A percentile compares a stretch with the other conserved stretches of the same genome.
These are phyloP conservation scores for Xenopus borealis DNA, from an alignment of 2,113 vertebrate genomes.

Conservation along the genomic window DNA sequence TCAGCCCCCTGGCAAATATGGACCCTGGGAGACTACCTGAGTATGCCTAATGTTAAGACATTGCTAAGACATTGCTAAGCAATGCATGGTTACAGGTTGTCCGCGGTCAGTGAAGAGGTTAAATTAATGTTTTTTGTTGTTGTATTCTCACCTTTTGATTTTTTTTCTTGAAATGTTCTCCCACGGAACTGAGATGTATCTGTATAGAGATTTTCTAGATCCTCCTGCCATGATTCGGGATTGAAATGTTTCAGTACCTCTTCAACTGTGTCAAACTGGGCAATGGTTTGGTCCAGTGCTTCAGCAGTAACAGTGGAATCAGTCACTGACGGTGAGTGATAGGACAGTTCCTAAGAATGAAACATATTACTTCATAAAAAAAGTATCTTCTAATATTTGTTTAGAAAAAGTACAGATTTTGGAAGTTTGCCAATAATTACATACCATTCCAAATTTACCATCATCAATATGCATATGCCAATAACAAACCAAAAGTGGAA, in stretches of 20 bases:
- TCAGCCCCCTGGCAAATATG: too few relatives aligned
- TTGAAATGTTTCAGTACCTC: constrained; percentile 83
- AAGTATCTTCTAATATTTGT: not conserved
- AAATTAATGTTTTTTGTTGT: too few relatives aligned
- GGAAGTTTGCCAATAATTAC: too few relatives aligned
- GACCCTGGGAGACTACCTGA: too few relatives aligned
- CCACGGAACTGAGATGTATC: constrained; percentile 78
- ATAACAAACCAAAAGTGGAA: too few relatives aligned
- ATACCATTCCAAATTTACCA: too few relatives aligned
- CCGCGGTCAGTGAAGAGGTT: too few relatives aligned
- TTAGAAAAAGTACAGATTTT: not conserved
- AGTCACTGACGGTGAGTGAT: constrained; percentile 68
- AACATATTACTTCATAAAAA: constrained; percentile 39
- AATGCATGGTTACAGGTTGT: too few relatives aligned
- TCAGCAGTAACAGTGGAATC: constrained; percentile 73
- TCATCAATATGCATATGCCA: too few relatives aligned
- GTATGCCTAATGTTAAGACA: too few relatives aligned
- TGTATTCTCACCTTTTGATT: constrained; percentile 78
- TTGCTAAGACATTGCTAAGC: too few relatives aligned
- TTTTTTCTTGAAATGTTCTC: constrained; percentile 81
- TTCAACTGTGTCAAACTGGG: constrained; percentile 86
- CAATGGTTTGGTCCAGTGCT: constrained; percentile 82
- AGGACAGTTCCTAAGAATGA: constrained; percentile 67
- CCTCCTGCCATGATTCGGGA: constrained; percentile 87
- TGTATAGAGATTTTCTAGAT: constrained; percentile 84